Evolutionary conservation across 2,113 vertebrate genomes (phyloP).

Genomic region (Notiomystis cincta): DNA sequence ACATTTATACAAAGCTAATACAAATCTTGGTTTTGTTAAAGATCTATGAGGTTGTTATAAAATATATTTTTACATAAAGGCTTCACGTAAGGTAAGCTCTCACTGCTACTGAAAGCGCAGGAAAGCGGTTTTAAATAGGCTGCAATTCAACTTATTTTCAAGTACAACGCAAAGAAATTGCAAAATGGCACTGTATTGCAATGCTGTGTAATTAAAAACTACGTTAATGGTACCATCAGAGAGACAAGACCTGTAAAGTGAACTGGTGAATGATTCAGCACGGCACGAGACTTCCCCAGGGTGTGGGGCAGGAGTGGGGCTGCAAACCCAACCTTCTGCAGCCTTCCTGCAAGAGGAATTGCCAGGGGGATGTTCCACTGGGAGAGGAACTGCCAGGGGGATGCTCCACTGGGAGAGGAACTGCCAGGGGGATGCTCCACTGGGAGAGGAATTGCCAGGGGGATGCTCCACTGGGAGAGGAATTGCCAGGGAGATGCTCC

Average conservation of each 20-base stretch:
- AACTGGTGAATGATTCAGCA: not conserved
- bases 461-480: not conserved
- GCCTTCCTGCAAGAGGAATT: too few relatives aligned
- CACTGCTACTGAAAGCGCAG: slow-evolving; percentile 35
- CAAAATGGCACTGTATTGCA: slow-evolving; percentile 59
- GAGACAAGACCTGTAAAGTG: slow-evolving; percentile 16
- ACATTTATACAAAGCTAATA: slow-evolving; percentile 77
- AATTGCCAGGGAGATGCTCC: not conserved
- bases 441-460: too few relatives aligned
- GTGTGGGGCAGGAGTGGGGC: not conserved
- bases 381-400: too few relatives aligned
- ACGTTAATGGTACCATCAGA: slow-evolving; percentile 52
- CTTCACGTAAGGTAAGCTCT: slow-evolving; percentile 62
- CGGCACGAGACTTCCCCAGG: not conserved
- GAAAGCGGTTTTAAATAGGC: slow-evolving; percentile 66
- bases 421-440: too few relatives aligned
- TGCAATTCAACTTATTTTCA: slow-evolving; percentile 67
- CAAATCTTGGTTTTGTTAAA: slow-evolving; percentile 67
- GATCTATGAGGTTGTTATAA: slow-evolving; percentile 70
- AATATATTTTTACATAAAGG: slow-evolving; percentile 72
- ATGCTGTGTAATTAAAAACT: not conserved
- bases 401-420: too few relatives aligned
- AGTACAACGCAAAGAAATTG: slow-evolving; percentile 70
- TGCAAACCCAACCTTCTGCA: not conserved
- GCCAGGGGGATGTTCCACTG: too few relatives aligned